A percentile compares a stretch with the other conserved stretches of the same genome.
Evolutionary conservation across 2,113 vertebrate species (phyloP).

Genomic region (Hypocryptadius cinnamomeus): DNA sequence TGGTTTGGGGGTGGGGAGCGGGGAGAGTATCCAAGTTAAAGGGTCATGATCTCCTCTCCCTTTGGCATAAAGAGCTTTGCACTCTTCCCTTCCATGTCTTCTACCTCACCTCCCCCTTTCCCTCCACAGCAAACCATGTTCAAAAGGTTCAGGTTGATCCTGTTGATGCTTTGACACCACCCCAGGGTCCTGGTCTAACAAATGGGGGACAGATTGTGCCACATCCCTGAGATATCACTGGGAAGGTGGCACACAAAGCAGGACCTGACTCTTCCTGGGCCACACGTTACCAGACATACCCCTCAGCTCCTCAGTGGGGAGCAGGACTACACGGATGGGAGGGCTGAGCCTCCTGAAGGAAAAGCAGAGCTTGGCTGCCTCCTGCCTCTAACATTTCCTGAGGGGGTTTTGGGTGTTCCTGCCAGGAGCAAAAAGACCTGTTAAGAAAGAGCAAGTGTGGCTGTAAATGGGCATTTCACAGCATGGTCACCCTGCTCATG

Average conservation of each 20-base stretch:
- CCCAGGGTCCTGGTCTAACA: not conserved
- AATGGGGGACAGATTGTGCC: not conserved
- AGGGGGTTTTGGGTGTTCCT: not conserved
- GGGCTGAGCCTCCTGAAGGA: not conserved
- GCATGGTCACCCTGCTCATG: not conserved
- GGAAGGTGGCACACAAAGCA: not conserved
- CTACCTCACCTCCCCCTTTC: conserved; percentile 32
- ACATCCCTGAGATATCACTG: not conserved
- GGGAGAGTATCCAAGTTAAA: not conserved
- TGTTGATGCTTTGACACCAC: not conserved
- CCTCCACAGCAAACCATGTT: not conserved
- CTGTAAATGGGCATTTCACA: conserved; percentile 21
- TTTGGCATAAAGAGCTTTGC: not conserved
- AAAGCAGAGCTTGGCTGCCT: conserved; percentile 1
- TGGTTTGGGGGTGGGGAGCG: not conserved
- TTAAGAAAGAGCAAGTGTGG: conserved; percentile 31
- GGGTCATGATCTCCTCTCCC: not conserved
- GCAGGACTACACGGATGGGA: not conserved
- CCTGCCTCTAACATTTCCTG: not conserved
- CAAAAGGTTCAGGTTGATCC: not conserved
- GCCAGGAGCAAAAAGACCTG: conserved; percentile 36
- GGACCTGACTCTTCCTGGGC: not conserved
- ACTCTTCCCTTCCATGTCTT: not conserved
- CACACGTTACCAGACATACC: not conserved
- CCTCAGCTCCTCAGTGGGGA: not conserved